Base-by-base conservation (phyloP, 2,113 vertebrate species). In the Psilopsiagon aurifrons region DNA sequence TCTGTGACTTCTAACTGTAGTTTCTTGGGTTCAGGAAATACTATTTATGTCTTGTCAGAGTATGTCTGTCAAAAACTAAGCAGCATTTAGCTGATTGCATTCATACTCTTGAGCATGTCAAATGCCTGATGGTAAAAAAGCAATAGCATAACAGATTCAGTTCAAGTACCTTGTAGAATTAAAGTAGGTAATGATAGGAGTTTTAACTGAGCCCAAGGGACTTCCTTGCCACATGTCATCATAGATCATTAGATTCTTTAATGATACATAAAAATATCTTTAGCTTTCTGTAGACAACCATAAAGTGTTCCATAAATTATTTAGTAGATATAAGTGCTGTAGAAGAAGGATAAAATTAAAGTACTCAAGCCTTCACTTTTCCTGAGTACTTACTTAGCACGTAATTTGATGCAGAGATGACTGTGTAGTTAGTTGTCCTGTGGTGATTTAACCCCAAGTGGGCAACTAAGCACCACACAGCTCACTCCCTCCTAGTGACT, bases 321-420 rank as follows among this genome's bases (percentile, higher is more conserved):
- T 94, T 87, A 86, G 75, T 78, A 86, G 78, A 91, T 92, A 44
- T 69, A 51, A 96, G 81, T 62, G 41, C 19, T 44, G 29, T 62
- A 81, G 41, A 82, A 81, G 90, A 86, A 57, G 51, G 15, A 62
- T 75, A 69, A 93, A 76, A 89, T 67, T 29, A n/a, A 94, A 85
- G 47, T 57, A 86, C 91, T 78, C 17, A 7, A 93, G 66, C 59
- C 41, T 78, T 91, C 29, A 18, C 9, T 71, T 93, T 96, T 95
- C 52, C 57, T 91, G 62, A 64, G 31, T 96, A 75, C 51, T 94
- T 71, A 73, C 62, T 96, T 67, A 62, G 29, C 27, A 44, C 16
- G 8, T 74, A 90, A 88, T 88, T 97, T 96, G n/a, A 67, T 33
- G n/a, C 3, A 15, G 23, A 86, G 33, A 43, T 94, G 41, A 68